Evolutionary conservation across 2,888 invertebrate species (phyloP), one percentile per base, ranked within the genome.

Genomic region (Adineta ricciae): DNA sequence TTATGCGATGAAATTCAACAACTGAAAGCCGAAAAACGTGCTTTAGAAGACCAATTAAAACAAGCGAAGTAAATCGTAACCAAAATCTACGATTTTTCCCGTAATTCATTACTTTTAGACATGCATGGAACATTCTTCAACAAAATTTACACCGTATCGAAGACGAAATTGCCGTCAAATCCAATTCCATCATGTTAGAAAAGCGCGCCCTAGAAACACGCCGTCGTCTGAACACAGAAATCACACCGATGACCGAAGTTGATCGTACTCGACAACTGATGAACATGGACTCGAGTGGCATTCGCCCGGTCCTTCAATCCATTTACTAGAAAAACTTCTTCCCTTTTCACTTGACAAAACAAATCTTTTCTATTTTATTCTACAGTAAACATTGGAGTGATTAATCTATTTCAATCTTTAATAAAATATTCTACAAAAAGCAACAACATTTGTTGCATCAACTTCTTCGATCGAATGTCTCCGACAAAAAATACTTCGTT

Each of bases 101-200:
- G 8, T 3, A 16, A 16, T 16, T n/a, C n/a, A n/a, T n/a, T n/a
- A n/a, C n/a, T n/a, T n/a, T n/a, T 88, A 91, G 90, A 87, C 90
- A 91, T 88, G 89, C 89, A 82, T 87, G 90, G 87, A 90, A 90
- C 87, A 89, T 89, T 64, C 87, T 91, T 82, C 89, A 90, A 87
- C 88, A 89, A 87, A 90, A 90, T 86, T 88, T 90, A 52, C 89
- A 90, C 87, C 87, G 89, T 54, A 89, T 91, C 87, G 90, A 90
- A 86, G 89, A 90, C 87, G 91, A 91, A 86, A 88, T 91, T 56
- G 89, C 89, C 38, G 87, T 88, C 86, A 91, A 91, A 88, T 89
- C 88, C 86, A 89, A 90, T 87, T 90, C 90, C 36, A 88, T 90
- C 41, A 89, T 89, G 87, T 88, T 90, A 84, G 90, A 90, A 87